Percentiles rank a stretch among this genome's conserved stretches.
These are phyloP conservation scores for Sycobia sp. DNA, from an alignment of 1,140 invertebrate species.

Conservation along the genomic window DNA sequence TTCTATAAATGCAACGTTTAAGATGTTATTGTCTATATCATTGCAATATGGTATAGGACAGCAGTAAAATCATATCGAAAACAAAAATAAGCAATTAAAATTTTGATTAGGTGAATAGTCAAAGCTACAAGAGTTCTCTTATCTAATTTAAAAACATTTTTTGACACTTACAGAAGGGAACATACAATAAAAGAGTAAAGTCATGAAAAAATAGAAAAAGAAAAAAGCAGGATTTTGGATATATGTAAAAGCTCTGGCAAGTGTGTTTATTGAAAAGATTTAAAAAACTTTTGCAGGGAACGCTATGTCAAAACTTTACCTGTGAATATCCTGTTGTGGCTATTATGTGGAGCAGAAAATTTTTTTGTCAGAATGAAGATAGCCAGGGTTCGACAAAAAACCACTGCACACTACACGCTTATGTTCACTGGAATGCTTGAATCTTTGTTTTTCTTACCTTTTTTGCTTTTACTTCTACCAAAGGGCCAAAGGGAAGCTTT, in stretches of 20 bases:
- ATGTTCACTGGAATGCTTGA: slow-evolving; percentile 15
- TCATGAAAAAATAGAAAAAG: slow-evolving; percentile 14
- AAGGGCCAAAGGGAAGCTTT: slow-evolving; percentile 7
- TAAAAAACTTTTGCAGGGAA: slow-evolving; percentile 44
- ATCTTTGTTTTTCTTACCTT: slow-evolving; percentile 18
- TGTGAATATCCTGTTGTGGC: slow-evolving; percentile 36
- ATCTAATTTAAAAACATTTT: neutral
- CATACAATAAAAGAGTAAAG: neutral
- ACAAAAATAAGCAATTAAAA: neutral
- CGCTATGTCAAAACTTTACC: slow-evolving; percentile 45
- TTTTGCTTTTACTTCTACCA: slow-evolving; percentile 23
- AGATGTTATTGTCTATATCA: too few species aligned
- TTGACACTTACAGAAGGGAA: slow-evolving; percentile 3
- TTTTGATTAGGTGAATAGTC: neutral
- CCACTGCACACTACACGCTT: slow-evolving; percentile 26
- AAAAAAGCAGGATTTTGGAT: slow-evolving; percentile 9
- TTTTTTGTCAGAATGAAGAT: slow-evolving; percentile 23
- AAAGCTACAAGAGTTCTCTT: slow-evolving; percentile 15
- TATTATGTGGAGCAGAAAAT: slow-evolving; percentile 29
- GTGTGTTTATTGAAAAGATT: slow-evolving; percentile 16
- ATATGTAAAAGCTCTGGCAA: neutral
- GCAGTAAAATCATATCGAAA: slow-evolving; percentile 20
- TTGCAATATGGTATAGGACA: too few species aligned
- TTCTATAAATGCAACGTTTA: neutral
- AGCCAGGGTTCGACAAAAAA: slow-evolving; percentile 32